phyloP scores from a whole-genome alignment of 1,140 invertebrate genomes.

The Homalodisca vitripennis region DNA sequence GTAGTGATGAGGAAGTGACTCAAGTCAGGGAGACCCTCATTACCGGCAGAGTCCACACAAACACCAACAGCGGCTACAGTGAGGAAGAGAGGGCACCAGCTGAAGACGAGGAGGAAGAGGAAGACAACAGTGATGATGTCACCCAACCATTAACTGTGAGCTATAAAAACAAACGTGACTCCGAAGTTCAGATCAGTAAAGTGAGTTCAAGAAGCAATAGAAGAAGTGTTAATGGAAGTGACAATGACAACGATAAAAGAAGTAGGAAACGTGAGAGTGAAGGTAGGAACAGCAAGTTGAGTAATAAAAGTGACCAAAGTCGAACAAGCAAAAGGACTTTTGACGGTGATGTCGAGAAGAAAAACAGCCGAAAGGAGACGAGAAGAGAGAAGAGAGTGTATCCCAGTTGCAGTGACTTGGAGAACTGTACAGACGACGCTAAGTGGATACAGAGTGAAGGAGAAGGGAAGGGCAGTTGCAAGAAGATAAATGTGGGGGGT shows the following conservation, averaged over 20 bases:
- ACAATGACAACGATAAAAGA: not conserved
- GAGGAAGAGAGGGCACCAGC: not conserved
- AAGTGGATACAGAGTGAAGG: slow-evolving; percentile 26
- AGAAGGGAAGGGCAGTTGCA: slow-evolving; percentile 9
- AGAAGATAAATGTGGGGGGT: slow-evolving; percentile 17
- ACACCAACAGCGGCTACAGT: slow-evolving; percentile 3
- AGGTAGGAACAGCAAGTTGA: slow-evolving; percentile 10
- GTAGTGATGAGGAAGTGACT: not conserved
- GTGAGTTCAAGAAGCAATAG: not conserved
- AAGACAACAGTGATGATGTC: slow-evolving; percentile 15
- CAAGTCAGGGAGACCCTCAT: not conserved
- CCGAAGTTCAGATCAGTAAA: not conserved
- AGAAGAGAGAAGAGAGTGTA: slow-evolving; percentile 15
- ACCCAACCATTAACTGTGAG: slow-evolving; percentile 14
- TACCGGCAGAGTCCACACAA: not conserved
- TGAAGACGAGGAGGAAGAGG: slow-evolving; percentile 20
- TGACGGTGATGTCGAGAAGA: not conserved
- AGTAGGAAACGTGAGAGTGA: not conserved
- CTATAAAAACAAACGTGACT: slow-evolving; percentile 1
- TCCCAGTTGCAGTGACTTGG: slow-evolving; percentile 25
- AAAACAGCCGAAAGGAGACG: not conserved
- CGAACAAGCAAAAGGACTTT: slow-evolving; percentile 10
- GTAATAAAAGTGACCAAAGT: slow-evolving; percentile 20
- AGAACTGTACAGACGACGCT: slow-evolving; percentile 23
- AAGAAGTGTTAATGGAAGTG: not conserved